Conservation (phyloP, 30 jellyfish, hydroid and myxozoan genomes). For the Chrysaora quinquecirrha region DNA sequence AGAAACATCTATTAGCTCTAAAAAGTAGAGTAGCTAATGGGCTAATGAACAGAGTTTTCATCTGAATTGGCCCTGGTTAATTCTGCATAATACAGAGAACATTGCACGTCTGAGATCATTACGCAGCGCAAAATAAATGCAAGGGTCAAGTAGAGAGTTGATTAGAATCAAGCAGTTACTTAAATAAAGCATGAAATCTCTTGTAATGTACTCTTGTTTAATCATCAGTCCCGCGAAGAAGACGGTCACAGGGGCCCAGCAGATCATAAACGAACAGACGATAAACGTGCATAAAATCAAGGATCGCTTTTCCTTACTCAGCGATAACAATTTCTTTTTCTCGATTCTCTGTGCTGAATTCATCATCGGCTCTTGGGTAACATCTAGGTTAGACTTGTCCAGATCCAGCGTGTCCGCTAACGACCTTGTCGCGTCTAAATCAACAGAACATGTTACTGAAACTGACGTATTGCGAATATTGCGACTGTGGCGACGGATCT, state of each 20-base stretch:
- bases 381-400: constrained; percentile 7
- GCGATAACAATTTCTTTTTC: not conserved
- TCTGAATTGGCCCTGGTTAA: not conserved
- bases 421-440: constrained; percentile 40
- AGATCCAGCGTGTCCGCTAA: constrained; percentile 28
- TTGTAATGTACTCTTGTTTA: constrained; percentile 15
- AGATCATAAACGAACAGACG: constrained; percentile 52
- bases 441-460: constrained; percentile 38
- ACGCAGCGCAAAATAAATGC: constrained; percentile 66
- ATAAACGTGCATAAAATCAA: constrained; percentile 43
- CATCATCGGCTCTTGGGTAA: constrained; percentile 29
- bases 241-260: constrained; percentile 68
- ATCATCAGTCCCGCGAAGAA: constrained; percentile 50
- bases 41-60: too few relatives aligned
- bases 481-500: constrained; percentile 64
- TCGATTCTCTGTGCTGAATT: not conserved
- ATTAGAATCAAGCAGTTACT: constrained; percentile 45
- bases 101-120: constrained; percentile 70
- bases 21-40: too few relatives aligned
- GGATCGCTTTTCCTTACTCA: constrained; percentile 56
- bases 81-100: constrained; percentile 34
- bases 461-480: constrained; percentile 54
- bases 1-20: too few relatives aligned
- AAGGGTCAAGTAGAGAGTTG: constrained; percentile 61
- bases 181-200: constrained; percentile 50